Evolutionary conservation across 92 coral and sea anemone species (phyloP).

Genomic region (Epizoanthus illoricatus): DNA sequence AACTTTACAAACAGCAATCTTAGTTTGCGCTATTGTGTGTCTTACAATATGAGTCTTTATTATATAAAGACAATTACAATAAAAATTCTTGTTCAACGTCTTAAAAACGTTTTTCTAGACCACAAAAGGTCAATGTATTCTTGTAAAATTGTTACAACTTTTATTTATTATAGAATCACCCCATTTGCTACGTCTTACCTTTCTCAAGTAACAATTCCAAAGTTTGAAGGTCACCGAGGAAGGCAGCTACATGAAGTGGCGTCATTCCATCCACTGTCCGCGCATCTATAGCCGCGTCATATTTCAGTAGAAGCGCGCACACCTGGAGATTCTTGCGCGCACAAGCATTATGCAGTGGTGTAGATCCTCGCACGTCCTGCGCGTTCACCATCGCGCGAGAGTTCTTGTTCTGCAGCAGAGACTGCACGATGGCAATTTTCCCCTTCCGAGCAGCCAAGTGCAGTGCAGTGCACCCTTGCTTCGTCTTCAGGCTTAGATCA

Average conservation of each 20-base stretch:
- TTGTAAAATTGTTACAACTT: background rate
- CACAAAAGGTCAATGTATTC: too few species aligned
- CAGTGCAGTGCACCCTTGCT: background rate
- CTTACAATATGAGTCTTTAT: too few species aligned
- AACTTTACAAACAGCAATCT: too few species aligned
- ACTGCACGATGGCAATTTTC: background rate
- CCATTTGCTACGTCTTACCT: background rate
- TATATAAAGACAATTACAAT: too few species aligned
- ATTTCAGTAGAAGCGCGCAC: constrained; percentile 12
- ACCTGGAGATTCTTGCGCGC: background rate
- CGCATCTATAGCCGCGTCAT: constrained; percentile 18
- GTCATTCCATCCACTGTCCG: background rate
- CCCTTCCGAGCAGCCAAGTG: constrained; percentile 20
- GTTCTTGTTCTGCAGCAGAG: constrained; percentile 13
- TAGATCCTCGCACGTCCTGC: constrained; percentile 9
- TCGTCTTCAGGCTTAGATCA: constrained; percentile 1
- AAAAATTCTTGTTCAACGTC: too few species aligned
- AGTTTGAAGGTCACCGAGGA: background rate
- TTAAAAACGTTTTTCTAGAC: too few species aligned
- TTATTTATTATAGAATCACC: background rate
- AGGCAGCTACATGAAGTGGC: constrained; percentile 17
- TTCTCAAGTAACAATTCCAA: constrained; percentile 8
- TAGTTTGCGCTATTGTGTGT: too few species aligned
- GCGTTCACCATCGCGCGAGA: background rate
- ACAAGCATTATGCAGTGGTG: constrained; percentile 30